Base-by-base conservation (phyloP, 1,140 invertebrate species). In the Dufourea novaeangliae region DNA sequence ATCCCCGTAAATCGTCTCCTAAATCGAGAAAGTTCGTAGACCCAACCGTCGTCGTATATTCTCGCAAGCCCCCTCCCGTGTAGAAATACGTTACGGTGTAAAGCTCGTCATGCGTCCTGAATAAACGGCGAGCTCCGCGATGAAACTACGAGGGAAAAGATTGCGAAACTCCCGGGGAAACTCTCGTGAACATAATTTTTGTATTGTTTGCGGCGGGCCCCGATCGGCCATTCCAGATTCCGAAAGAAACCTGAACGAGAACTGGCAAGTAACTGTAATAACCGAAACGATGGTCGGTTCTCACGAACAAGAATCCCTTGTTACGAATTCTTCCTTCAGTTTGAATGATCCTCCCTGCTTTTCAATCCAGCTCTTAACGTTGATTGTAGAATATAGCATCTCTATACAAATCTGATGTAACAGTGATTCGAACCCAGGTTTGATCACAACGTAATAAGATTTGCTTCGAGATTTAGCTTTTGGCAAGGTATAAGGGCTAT, bases 161-260 rank as follows among this genome's bases (percentile, higher is more conserved):
- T 92, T 88, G 86, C 86, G 61, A 90, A 92, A 92, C 89, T 91
- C 86, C 66, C 67, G 69, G 82, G 68, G 70, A 92, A 50, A 92
- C 90, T 92, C 86, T 91, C 89, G 87, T 91, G 88, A 91, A 91
- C 89, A 91, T 92, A 90, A 92, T 92, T 92, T 92, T 88, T 90
- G 81, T 91, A 91, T 92, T 91, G 90, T 92, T 92, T 90, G 90
- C 84, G 82, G 79, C 80, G 64, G 64, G 32, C 20, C 3, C 46
- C 80, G 76, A 84, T 76, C 82, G 68, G 84, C 83, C 87, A 90
- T 91, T 92, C 89, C 63, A 86, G 85, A 91, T 91, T 89, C 86
- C 82, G 80, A 73, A 87, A 86, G 89, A 89, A 90, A 86, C 81
- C 3, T 8, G 66, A 44, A 54, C 41, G 39, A 72, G 50, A 61